phyloP scores from a whole-genome alignment of 92 coral and sea anemone genomes.

The Phenganax subtilis region DNA sequence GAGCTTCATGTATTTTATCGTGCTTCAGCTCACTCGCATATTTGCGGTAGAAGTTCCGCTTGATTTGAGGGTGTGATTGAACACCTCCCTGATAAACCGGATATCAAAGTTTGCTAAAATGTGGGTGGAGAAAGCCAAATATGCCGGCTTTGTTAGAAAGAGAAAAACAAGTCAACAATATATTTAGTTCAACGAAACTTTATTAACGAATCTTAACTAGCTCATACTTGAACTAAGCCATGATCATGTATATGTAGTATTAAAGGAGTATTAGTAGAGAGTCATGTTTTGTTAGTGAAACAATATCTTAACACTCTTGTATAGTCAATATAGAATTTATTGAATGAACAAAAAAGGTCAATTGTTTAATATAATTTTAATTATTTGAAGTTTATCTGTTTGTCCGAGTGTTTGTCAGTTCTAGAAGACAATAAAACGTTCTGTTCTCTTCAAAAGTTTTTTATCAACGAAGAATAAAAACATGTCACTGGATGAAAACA shows the following conservation, averaged over 20 bases:
- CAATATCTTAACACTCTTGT: slow-evolving; percentile 9
- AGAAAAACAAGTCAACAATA: slow-evolving; percentile 40
- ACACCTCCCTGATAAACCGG: slow-evolving; percentile 38
- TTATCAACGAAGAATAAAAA: too few relatives aligned
- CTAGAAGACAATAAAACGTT: too few relatives aligned
- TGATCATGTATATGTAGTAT: neutral
- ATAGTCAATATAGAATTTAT: neutral
- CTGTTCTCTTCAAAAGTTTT: too few relatives aligned
- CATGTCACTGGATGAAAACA: too few relatives aligned
- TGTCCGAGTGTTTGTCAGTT: too few relatives aligned
- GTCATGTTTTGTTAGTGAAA: slow-evolving; percentile 1
- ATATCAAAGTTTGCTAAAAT: slow-evolving; percentile 38
- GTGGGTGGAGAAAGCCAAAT: slow-evolving; percentile 37
- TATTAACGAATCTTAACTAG: neutral
- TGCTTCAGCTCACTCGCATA: slow-evolving; percentile 15
- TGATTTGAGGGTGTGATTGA: slow-evolving; percentile 34
- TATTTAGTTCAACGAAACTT: neutral
- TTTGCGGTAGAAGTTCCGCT: slow-evolving; percentile 43
- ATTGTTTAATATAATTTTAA: neutral
- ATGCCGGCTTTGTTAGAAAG: slow-evolving; percentile 39
- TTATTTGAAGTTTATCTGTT: neutral
- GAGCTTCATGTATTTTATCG: slow-evolving; percentile 16
- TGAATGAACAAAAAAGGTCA: slow-evolving; percentile 18
- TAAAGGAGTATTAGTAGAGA: neutral
- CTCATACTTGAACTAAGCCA: neutral